Percentiles rank a stretch among this genome's conserved stretches.
Evolutionary conservation across 2,888 invertebrate genomes (phyloP).

Genomic region (Parthenolecanium corni): DNA sequence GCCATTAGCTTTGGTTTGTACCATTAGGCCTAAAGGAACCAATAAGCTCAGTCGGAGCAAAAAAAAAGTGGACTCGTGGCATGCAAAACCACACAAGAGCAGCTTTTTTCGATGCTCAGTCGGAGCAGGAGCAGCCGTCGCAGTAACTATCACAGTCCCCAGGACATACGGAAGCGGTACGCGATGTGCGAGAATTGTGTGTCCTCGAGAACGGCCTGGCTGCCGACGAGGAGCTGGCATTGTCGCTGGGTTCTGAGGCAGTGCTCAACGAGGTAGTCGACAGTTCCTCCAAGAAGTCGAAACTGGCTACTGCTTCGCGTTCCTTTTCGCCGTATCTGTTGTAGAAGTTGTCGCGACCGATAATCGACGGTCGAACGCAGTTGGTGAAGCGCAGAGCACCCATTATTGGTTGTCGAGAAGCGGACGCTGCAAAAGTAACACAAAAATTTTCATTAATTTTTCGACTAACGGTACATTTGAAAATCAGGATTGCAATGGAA

Average conservation of each 20-base stretch:
- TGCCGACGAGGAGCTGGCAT: not conserved
- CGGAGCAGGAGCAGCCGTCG: conserved; percentile 12
- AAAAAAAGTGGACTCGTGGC: too few relatives aligned
- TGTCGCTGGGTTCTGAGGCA: conserved; percentile 30
- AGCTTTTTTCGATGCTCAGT: not conserved
- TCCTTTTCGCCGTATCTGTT: conserved; percentile 66
- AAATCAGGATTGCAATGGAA: too few relatives aligned
- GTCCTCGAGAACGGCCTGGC: not conserved
- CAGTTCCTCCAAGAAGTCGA: conserved; percentile 66
- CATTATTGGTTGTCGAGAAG: conserved; percentile 37
- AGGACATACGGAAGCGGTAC: not conserved
- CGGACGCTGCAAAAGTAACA: conserved; percentile 34
- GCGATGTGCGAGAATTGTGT: not conserved
- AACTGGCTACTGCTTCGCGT: conserved; percentile 62
- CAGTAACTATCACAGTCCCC: conserved; percentile 22
- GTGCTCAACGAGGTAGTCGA: conserved; percentile 39
- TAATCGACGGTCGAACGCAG: conserved; percentile 53
- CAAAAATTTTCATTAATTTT: conserved; percentile 6
- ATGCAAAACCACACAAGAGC: too few relatives aligned
- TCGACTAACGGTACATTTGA: not conserved
- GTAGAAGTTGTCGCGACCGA: conserved; percentile 65
- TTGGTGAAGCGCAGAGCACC: conserved; percentile 37
- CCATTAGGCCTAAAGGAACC: too few relatives aligned
- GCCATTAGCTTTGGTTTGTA: too few relatives aligned
- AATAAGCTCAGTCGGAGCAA: too few relatives aligned